phyloP scores from a whole-genome alignment of 2,797 vertebrate genomes.

The Gymnothorax reevesii region DNA sequence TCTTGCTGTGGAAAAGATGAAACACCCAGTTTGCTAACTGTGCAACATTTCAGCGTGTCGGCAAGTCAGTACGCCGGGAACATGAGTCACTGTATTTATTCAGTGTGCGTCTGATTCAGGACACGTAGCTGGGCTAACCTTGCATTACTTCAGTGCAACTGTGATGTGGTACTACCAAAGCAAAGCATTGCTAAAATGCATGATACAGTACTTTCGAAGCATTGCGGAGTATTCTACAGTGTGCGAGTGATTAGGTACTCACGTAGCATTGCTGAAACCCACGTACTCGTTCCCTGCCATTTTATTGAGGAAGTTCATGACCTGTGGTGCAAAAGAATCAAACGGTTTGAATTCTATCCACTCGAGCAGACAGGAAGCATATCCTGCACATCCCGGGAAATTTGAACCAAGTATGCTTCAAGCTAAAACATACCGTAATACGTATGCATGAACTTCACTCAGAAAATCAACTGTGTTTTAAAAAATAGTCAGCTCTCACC shows the following conservation, averaged over 20 bases:
- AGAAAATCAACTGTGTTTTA: not conserved
- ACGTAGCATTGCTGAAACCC: conserved; percentile 70
- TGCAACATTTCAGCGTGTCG: not conserved
- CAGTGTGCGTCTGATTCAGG: not conserved
- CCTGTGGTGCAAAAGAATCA: conserved; percentile 69
- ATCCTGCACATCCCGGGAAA: not conserved
- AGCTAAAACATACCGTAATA: not conserved
- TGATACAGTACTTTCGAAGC: not conserved
- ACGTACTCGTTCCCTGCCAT: conserved; percentile 98
- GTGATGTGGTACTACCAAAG: not conserved
- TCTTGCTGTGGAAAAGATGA: too few relatives aligned
- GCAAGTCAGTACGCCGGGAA: conserved; percentile 82
- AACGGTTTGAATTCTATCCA: not conserved
- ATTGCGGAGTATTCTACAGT: not conserved
- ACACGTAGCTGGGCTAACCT: not conserved
- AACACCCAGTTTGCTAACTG: not conserved
- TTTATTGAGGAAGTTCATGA: conserved; percentile 98
- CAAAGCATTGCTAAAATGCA: not conserved
- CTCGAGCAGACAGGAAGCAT: not conserved
- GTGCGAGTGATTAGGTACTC: too few relatives aligned
- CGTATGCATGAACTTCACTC: not conserved
- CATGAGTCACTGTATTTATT: conserved; percentile 79
- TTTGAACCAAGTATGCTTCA: not conserved
- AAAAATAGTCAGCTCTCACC: not conserved
- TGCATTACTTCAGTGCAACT: not conserved